Evolutionary conservation across 2,797 vertebrate species (phyloP).

Genomic region (Odontamblyopus lacepedii): DNA sequence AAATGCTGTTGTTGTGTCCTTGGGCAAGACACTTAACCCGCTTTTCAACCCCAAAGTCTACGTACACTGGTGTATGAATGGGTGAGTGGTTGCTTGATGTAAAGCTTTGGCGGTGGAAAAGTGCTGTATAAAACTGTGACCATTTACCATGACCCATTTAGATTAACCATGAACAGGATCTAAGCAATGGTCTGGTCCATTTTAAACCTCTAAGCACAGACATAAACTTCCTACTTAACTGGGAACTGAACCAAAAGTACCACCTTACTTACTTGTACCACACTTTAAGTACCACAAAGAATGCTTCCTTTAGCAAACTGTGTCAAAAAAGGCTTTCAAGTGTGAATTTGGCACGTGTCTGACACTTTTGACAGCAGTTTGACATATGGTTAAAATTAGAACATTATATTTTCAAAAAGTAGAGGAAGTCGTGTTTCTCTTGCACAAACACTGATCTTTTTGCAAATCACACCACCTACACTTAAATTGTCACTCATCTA

Average conservation of each 20-base stretch:
- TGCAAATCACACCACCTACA: conserved; percentile 31
- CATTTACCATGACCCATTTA: too few species aligned
- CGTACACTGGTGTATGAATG: too few species aligned
- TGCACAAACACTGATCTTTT: conserved; percentile 50
- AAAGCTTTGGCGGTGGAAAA: too few species aligned
- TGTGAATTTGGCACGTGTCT: conserved; percentile 46
- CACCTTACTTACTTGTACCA: background rate
- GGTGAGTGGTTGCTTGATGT: too few species aligned
- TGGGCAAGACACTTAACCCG: too few species aligned
- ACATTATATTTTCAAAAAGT: conserved; percentile 50
- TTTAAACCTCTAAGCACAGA: background rate
- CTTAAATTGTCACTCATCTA: conserved; percentile 38
- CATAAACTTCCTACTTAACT: background rate
- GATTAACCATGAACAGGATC: background rate
- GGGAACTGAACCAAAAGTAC: background rate
- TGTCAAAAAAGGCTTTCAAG: conserved; percentile 24
- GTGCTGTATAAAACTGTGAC: too few species aligned
- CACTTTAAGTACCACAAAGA: background rate
- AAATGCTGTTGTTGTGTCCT: too few species aligned
- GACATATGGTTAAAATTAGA: conserved; percentile 60
- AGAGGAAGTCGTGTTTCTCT: conserved; percentile 26
- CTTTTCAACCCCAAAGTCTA: too few species aligned
- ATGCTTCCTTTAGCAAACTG: conserved; percentile 15
- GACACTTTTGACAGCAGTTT: conserved; percentile 55
- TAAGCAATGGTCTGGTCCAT: background rate